Conservation (phyloP, 1,140 invertebrate species). For the Drosophila sproati region DNA sequence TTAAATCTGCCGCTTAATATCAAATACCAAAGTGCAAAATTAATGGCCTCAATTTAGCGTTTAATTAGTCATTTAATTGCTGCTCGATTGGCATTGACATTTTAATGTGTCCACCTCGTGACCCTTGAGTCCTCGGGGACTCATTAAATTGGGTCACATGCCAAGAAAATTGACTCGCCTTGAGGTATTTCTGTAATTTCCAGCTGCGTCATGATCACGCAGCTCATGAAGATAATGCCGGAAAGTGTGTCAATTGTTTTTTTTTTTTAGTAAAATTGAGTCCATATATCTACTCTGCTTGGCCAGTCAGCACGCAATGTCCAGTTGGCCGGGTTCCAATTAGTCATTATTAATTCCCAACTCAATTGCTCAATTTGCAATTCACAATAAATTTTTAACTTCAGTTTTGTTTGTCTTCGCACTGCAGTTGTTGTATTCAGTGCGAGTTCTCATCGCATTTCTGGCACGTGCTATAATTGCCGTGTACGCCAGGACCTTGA, state of each 20-base stretch:
- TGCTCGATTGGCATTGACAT: constrained; percentile 55
- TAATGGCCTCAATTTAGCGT: constrained; percentile 6
- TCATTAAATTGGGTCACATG: constrained; percentile 65
- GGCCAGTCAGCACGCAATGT: constrained; percentile 52
- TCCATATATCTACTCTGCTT: background rate
- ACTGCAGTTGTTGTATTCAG: constrained; percentile 29
- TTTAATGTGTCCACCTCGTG: constrained; percentile 14
- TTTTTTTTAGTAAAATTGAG: constrained; percentile 12
- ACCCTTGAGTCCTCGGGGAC: constrained; percentile 19
- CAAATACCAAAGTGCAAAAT: background rate
- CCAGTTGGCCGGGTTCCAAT: constrained; percentile 28
- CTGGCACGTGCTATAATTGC: constrained; percentile 40
- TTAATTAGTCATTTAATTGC: constrained; percentile 24
- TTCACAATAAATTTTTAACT: constrained; percentile 24
- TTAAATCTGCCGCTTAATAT: background rate
- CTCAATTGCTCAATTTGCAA: constrained; percentile 15
- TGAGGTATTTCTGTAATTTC: constrained; percentile 21
- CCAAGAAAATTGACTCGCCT: constrained; percentile 21
- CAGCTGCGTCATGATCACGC: constrained; percentile 46
- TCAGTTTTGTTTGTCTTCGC: background rate
- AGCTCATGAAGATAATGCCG: constrained; percentile 29
- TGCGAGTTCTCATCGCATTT: constrained; percentile 33
- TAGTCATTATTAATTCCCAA: constrained; percentile 51
- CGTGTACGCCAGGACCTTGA: constrained; percentile 52
- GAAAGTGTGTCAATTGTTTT: constrained; percentile 72